phyloP scores from a whole-genome alignment of 1,140 invertebrate genomes.

The Drosophila sp. region DNA sequence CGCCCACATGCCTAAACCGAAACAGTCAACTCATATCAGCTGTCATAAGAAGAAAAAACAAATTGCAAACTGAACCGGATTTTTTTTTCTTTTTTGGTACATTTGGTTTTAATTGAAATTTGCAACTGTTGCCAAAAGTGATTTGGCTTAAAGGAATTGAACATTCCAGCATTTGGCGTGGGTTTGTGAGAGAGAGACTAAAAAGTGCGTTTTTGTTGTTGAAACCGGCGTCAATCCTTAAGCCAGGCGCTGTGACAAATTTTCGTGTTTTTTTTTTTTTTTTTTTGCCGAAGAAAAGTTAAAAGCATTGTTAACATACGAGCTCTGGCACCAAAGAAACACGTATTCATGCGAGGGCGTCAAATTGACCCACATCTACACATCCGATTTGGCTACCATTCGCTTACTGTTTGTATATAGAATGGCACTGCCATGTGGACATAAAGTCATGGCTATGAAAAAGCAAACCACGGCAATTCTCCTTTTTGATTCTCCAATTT shows the following conservation, averaged over 20 bases:
- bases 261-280: conserved; percentile 25
- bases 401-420: conserved; percentile 20
- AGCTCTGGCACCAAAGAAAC: conserved; percentile 5
- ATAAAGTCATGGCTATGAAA: conserved; percentile 18
- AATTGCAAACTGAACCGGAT: conserved; percentile 35
- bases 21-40: conserved; percentile 71
- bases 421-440: conserved; percentile 57
- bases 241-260: conserved; percentile 58
- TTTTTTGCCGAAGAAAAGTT: conserved; percentile 46
- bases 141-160: conserved; percentile 53
- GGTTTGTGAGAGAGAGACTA: neutral
- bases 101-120: conserved; percentile 62
- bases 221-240: conserved; percentile 30
- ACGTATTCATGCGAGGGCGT: conserved; percentile 62
- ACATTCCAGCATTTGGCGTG: conserved; percentile 20
- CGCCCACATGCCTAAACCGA: conserved; percentile 48
- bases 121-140: conserved; percentile 42
- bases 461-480: conserved; percentile 55
- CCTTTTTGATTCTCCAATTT: conserved; percentile 10
- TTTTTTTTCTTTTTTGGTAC: conserved; percentile 11
- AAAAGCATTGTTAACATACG: conserved; percentile 52
- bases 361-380: conserved; percentile 67
- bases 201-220: conserved; percentile 62
- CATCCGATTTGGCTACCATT: conserved; percentile 38
- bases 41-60: conserved; percentile 62